These are phyloP conservation scores for Megaceryle torquata DNA, from an alignment of 2,113 vertebrate species.

Conservation along the genomic window DNA sequence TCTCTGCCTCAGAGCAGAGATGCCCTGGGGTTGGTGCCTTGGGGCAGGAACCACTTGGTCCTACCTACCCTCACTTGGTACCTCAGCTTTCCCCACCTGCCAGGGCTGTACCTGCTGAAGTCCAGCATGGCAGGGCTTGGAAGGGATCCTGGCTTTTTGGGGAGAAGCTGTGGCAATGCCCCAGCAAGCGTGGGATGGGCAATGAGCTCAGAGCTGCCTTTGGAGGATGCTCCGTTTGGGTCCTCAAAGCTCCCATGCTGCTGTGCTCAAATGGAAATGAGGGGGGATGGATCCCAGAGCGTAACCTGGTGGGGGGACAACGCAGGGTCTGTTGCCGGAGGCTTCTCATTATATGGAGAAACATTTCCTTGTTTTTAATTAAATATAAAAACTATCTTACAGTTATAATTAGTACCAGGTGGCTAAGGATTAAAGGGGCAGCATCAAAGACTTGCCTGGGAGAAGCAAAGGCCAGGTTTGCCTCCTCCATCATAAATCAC, in stretches of 20 bases:
- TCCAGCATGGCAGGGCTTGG: no score
- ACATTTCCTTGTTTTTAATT: conserved; percentile 46
- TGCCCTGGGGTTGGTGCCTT: background rate
- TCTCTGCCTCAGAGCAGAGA: background rate
- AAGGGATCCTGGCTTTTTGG: no score
- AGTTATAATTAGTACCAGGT: conserved; percentile 40
- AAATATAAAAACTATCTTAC: conserved; percentile 31
- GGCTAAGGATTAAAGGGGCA: conserved; percentile 38
- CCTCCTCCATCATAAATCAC: conserved; percentile 19
- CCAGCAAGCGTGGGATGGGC: rapidly evolving
- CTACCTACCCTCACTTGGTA: background rate
- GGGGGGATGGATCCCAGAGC: background rate
- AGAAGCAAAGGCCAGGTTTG: background rate
- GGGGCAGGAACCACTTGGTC: background rate
- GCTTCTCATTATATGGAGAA: background rate
- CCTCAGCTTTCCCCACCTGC: background rate
- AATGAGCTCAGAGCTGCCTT: background rate
- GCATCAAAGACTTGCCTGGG: conserved; percentile 33
- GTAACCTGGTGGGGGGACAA: background rate
- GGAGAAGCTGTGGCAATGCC: background rate
- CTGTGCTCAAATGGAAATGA: background rate
- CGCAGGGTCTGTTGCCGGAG: background rate
- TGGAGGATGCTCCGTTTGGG: background rate
- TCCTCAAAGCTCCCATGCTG: rapidly evolving
- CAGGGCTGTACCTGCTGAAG: background rate